Conservation (phyloP, 2,113 vertebrate genomes). For the cat (Felis catus) region DNA sequence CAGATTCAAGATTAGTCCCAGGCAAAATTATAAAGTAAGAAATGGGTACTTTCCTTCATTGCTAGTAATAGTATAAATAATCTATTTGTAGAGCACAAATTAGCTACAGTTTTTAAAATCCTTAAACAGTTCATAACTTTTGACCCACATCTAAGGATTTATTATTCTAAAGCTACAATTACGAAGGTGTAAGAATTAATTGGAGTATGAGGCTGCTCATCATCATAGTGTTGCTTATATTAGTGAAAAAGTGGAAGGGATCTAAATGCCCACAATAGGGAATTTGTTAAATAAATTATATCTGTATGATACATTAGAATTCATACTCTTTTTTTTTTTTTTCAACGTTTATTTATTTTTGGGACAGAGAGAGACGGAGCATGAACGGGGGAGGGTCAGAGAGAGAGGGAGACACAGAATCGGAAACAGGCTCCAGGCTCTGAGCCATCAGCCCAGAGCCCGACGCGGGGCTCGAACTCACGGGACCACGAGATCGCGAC, state of each 20-base stretch:
- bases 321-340: neutral
- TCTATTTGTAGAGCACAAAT: neutral
- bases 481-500: no score
- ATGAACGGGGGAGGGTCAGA: no score
- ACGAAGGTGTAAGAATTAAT: neutral
- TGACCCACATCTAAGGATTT: constrained; percentile 10
- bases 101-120: constrained; percentile 41
- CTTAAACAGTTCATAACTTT: constrained; percentile 49
- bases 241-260: neutral
- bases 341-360: no score
- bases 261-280: neutral
- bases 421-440: no score
- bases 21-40: constrained; percentile 28
- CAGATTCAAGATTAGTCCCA: constrained; percentile 10
- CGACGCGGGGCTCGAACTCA: no score
- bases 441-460: no score
- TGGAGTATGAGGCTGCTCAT: neutral
- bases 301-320: neutral
- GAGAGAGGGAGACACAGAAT: no score
- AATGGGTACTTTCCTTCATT: neutral
- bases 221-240: constrained; percentile 7
- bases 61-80: neutral
- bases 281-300: constrained; percentile 32
- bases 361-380: no score
- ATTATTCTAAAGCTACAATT: neutral